Conservation (phyloP, 2,888 invertebrate species). For the Mythimna impura region DNA sequence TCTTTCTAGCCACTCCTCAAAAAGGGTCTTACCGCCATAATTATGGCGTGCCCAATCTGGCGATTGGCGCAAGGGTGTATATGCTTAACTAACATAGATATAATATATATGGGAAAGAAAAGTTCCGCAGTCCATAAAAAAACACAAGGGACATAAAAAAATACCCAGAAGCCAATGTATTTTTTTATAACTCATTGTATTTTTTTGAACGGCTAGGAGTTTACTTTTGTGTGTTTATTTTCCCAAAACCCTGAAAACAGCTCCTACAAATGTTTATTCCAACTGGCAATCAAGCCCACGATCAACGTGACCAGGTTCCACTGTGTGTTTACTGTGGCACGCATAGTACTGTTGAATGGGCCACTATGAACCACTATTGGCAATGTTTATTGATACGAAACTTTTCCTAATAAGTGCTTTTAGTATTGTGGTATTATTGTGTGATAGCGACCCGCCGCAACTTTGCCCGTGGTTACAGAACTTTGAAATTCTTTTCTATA, state of each 20-base stretch:
- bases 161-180: neutral
- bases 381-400: neutral
- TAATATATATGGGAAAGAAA: neutral
- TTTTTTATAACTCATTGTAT: neutral
- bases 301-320: neutral
- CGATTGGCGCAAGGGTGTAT: neutral
- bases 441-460: too few species aligned
- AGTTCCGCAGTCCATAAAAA: neutral
- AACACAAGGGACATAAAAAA: neutral
- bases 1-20: too few species aligned
- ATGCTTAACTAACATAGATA: too few species aligned
- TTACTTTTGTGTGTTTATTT: neutral
- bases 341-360: neutral
- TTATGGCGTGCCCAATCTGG: too few species aligned
- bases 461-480: too few species aligned
- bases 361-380: neutral
- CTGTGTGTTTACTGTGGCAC: neutral
- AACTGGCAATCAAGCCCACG: neutral
- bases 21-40: too few species aligned
- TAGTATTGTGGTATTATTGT: too few species aligned
- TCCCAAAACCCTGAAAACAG: neutral
- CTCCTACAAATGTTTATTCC: conserved; percentile 12
- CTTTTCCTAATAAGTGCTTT: too few species aligned
- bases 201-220: neutral
- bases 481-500: too few species aligned